Base-by-base conservation (phyloP, 2,113 vertebrate genomes). In the Phyllopteryx taeniolatus region DNA sequence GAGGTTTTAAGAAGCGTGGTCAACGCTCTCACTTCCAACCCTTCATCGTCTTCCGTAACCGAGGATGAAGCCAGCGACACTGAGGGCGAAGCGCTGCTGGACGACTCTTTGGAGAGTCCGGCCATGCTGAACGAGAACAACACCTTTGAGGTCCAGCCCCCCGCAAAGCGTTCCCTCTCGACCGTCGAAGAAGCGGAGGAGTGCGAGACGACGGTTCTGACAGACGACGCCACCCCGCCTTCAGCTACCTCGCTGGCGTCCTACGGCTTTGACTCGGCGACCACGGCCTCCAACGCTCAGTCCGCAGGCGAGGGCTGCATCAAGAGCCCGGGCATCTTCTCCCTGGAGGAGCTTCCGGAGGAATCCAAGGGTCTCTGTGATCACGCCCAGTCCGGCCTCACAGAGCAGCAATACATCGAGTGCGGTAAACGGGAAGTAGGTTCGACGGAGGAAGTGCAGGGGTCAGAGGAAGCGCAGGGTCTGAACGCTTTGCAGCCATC, bases 311-410 rank as follows among this genome's bases (percentile, higher is more conserved):
- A 94, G 74, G 93, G 92, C 83, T 93, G 92, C 57, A 70, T 87
- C 72, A 92, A 86, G 74, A 94, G 94, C 68, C 93, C 93, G 0
- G 93, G 93, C 8, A 90, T 93, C 70, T 93, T 93, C 77, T 94
- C 93, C 71, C 79, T 93, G 51, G 93, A 94, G 78, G 92, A 93
- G 70, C 88, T 91, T 1, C 67, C 88, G 0, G 92, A 93, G 76
- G 91, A 93, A 77, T 76, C 82, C 42, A 92, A 91, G 75, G 91
- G 91, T 0, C 80, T 67, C 17, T 31, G 85, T 74, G 72, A 87
- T 64, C 69, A 33, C 6, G 6, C 6, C 2, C 73, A 59, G 59
- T 53, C 54, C 0, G 66, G 67, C 67, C 51, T 43, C 7, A 31
- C 84, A 12, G 90, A 92, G 74, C 84, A 87, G 33, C 88, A 83